Evolutionary conservation across 2,888 invertebrate species (phyloP).

Genomic region (Trichacis sp.): DNA sequence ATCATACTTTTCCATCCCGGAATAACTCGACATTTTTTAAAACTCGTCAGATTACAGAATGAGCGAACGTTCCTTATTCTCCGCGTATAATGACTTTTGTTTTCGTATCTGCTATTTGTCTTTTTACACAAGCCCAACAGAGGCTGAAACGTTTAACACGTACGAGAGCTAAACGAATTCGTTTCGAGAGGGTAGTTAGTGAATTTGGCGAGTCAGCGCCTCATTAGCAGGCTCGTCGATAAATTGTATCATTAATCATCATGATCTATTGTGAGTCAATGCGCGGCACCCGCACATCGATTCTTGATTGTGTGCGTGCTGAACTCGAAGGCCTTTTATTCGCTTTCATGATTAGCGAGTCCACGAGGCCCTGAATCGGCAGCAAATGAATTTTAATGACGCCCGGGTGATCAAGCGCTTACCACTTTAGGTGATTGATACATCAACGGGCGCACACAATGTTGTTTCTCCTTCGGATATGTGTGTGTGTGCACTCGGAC

Average conservation of each 20-base stretch:
- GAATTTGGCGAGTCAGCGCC: slow-evolving; percentile 66
- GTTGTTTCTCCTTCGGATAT: too few relatives aligned
- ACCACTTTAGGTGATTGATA: slow-evolving; percentile 56
- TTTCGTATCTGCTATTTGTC: slow-evolving; percentile 33
- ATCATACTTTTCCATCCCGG: too few relatives aligned
- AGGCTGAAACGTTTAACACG: slow-evolving; percentile 20
- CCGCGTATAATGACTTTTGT: slow-evolving; percentile 12
- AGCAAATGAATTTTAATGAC: slow-evolving; percentile 65
- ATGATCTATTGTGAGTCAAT: slow-evolving; percentile 46
- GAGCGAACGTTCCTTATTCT: neutral
- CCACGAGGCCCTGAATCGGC: slow-evolving; percentile 54
- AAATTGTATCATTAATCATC: slow-evolving; percentile 67
- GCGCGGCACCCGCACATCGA: slow-evolving; percentile 45
- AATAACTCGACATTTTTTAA: too few relatives aligned
- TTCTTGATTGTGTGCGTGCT: slow-evolving; percentile 35
- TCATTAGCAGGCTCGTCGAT: slow-evolving; percentile 61
- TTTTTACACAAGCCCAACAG: slow-evolving; percentile 16
- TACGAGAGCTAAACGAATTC: slow-evolving; percentile 33
- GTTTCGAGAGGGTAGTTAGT: slow-evolving; percentile 61
- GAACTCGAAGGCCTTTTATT: slow-evolving; percentile 47
- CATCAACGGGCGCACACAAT: slow-evolving; percentile 45
- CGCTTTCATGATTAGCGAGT: slow-evolving; percentile 50
- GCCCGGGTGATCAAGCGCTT: slow-evolving; percentile 51
- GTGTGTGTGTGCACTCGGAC: slow-evolving; percentile 15
- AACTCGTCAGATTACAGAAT: neutral